phyloP scores from a whole-genome alignment of 2,888 invertebrate species.

The Drosophila monieri region DNA sequence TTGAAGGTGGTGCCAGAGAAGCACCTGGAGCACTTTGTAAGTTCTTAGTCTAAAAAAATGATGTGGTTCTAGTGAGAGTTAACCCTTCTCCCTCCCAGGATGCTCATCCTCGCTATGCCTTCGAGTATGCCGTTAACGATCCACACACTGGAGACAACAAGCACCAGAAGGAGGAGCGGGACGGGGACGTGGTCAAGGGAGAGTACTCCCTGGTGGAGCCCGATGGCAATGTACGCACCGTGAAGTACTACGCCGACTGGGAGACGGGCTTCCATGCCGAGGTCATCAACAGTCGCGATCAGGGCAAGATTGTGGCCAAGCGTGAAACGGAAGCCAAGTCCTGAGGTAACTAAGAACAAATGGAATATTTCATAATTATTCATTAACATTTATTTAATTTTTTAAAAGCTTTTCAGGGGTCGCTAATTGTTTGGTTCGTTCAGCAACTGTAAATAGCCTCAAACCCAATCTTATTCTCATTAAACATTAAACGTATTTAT shows the following conservation, averaged over 20 bases:
- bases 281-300: conserved; percentile 88
- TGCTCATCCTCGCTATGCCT: conserved; percentile 88
- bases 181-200: conserved; percentile 90
- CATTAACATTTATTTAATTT: background rate
- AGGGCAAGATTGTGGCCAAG: conserved; percentile 81
- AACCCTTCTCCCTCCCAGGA: conserved; percentile 84
- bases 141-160: conserved; percentile 90
- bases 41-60: conserved; percentile 53
- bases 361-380: background rate
- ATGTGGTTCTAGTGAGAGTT: background rate
- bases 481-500: conserved; percentile 77
- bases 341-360: conserved; percentile 42
- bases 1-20: conserved; percentile 86
- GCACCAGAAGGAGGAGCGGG: conserved; percentile 89
- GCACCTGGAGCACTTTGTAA: conserved; percentile 87
- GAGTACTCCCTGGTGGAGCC: conserved; percentile 89
- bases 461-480: conserved; percentile 68
- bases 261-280: conserved; percentile 91
- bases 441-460: conserved; percentile 75
- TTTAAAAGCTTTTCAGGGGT: conserved; percentile 10
- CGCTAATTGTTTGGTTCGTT: conserved; percentile 51
- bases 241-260: conserved; percentile 91
- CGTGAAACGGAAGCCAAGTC: conserved; percentile 71
- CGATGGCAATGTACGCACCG: conserved; percentile 90
- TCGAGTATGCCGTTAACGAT: conserved; percentile 90